Conservation (phyloP, 2,113 vertebrate genomes). For the Rhineura floridana region DNA sequence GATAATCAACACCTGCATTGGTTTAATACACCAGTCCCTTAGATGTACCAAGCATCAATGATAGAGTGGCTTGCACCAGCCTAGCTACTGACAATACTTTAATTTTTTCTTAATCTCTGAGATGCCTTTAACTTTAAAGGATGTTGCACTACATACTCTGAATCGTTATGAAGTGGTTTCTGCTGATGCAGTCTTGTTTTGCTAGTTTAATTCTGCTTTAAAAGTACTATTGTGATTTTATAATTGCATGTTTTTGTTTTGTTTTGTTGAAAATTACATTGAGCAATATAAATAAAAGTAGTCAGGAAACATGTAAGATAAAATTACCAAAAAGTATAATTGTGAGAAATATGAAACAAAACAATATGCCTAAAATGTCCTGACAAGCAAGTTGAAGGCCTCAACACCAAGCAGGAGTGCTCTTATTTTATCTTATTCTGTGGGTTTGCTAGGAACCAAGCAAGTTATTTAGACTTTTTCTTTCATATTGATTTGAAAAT, state of each 20-base stretch:
- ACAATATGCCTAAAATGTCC: background rate
- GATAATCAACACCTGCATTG: background rate
- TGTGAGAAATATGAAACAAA: background rate
- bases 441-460: too few species aligned
- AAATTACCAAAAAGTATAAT: background rate
- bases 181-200: background rate
- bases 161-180: background rate
- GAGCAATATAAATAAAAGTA: background rate
- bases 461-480: too few species aligned
- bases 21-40: background rate
- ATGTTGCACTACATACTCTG: background rate
- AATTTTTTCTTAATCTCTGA: too few species aligned
- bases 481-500: background rate
- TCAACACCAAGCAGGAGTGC: background rate
- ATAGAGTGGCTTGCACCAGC: background rate
- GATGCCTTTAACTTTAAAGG: background rate
- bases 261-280: background rate
- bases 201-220: background rate
- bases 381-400: background rate
- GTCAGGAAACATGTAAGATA: background rate
- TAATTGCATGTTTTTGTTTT: background rate
- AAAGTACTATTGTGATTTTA: background rate
- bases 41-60: background rate
- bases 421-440: background rate
- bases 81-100: background rate